Evolutionary conservation across 92 coral and sea anemone species (phyloP).

Genomic region (Palythoa grandis): DNA sequence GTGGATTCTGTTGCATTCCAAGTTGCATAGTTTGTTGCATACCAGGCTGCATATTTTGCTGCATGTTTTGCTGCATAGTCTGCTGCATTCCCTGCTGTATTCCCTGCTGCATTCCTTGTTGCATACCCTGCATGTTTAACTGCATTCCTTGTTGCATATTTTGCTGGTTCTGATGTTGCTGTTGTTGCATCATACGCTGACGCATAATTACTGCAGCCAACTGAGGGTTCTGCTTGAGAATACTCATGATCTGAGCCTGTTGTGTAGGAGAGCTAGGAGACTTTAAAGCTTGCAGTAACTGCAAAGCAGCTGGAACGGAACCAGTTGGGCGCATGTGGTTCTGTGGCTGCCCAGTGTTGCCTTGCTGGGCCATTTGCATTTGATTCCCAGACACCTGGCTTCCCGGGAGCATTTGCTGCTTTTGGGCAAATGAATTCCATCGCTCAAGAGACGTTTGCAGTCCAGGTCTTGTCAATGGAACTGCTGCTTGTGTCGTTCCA

Average conservation of each 20-base stretch:
- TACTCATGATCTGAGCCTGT: constrained; percentile 87
- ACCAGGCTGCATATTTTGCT: constrained; percentile 66
- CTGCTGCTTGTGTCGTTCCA: constrained; percentile 57
- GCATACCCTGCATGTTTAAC: constrained; percentile 50
- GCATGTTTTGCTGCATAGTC: constrained; percentile 69
- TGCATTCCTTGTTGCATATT: constrained; percentile 80
- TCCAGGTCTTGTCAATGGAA: constrained; percentile 58
- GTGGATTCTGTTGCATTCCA: constrained; percentile 63
- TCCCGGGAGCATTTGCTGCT: constrained; percentile 56
- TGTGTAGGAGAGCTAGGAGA: constrained; percentile 70
- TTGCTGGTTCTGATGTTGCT: constrained; percentile 69
- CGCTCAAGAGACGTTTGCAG: constrained; percentile 33
- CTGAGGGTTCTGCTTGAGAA: constrained; percentile 91
- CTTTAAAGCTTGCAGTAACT: constrained; percentile 73
- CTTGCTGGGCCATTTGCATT: constrained; percentile 60
- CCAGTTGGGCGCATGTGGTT: constrained; percentile 57
- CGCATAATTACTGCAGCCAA: constrained; percentile 80
- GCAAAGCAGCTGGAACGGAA: constrained; percentile 63
- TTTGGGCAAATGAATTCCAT: constrained; percentile 41
- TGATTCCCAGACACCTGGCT: constrained; percentile 65
- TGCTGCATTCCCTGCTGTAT: constrained; percentile 73
- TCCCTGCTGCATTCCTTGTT: constrained; percentile 69
- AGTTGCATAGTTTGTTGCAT: constrained; percentile 73
- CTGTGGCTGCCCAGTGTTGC: constrained; percentile 53
- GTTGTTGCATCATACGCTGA: constrained; percentile 78